Evolutionary conservation across 2,113 vertebrate genomes (phyloP), one percentile per base, ranked within the genome.

Genomic region (Pomatostomus ruficeps): DNA sequence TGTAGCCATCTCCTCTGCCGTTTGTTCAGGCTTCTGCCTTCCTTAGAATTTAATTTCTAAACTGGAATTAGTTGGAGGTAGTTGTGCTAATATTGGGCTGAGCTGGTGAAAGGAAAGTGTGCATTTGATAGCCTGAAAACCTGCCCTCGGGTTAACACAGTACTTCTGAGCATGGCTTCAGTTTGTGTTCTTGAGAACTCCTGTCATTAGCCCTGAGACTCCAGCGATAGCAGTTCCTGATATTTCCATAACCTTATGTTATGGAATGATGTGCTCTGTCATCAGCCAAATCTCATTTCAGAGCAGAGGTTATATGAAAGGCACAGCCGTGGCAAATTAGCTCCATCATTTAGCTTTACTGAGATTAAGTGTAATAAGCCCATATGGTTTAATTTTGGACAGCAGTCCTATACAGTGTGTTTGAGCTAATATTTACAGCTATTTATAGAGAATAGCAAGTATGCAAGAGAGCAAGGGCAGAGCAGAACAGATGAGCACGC

Each of bases 391-490:
- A 85, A 91, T 84, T 96, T 91, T 93, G 88, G 93, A 82, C 40
- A 59, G 59, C 51, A 74, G 63, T 66, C 49, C 74, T 83, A 74
- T 94, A 83, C 63, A 62, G 36, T 85, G 45, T 80, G 71, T 82
- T 93, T 94, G 87, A 78, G 62, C 51, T 91, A 77, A 66, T 96
- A 94, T 93, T 93, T 95, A 85, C 88, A 80, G 67, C 75, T 94
- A 73, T 94, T 94, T 94, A 94, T 96, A 94, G 92, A 70, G 35
- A 93, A 74, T 13, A 73, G 48, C 75, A 90, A 91, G 75, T 58
- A 40, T 5, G 40, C 82, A 82, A 28, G 70, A 75, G 19, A 76
- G 82, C 78, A 94, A 96, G 92, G 89, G 48, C 92, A 96, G 57
- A 91, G 92, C 72, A 77, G 75, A 93, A 59, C 85, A 83, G 78